Percentiles rank a stretch among this genome's conserved stretches.
Conservation (phyloP, 2,113 vertebrate species). For the Lagopus leucura region DNA sequence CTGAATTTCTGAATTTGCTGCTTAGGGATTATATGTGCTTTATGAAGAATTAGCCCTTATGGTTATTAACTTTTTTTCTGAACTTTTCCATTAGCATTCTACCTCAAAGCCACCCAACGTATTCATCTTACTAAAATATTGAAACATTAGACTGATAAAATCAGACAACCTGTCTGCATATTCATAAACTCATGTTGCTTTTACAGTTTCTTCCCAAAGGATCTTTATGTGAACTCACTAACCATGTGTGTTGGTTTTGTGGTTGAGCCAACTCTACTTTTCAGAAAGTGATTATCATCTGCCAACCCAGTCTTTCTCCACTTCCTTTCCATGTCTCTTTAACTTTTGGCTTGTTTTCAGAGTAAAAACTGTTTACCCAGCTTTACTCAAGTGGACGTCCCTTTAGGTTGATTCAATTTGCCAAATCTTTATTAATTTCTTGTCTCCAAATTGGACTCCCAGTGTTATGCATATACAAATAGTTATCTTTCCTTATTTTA, state of each 20-base stretch:
- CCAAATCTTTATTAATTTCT: slow-evolving; percentile 38
- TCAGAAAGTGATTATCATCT: neutral
- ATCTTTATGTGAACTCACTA: neutral
- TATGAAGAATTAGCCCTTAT: neutral
- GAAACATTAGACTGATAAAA: neutral
- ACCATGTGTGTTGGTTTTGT: neutral
- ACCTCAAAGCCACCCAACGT: fast-evolving
- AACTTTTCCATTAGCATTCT: neutral
- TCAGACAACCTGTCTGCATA: neutral
- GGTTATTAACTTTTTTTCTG: neutral
- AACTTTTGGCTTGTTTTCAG: slow-evolving; percentile 22
- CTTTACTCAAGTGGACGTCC: neutral
- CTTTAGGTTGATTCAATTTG: neutral
- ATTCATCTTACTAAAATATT: neutral
- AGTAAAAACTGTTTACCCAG: neutral
- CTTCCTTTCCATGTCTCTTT: neutral
- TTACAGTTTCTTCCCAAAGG: neutral
- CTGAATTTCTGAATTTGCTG: neutral
- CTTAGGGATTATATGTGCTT: neutral
- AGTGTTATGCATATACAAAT: neutral
- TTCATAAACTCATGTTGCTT: neutral
- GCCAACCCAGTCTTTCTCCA: fast-evolving
- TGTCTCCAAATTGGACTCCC: slow-evolving; percentile 15
- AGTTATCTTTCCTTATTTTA: neutral
- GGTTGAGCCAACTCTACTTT: neutral